Evolutionary conservation across 2,797 vertebrate species (phyloP).

Genomic region (Sebastes hubbsi): DNA sequence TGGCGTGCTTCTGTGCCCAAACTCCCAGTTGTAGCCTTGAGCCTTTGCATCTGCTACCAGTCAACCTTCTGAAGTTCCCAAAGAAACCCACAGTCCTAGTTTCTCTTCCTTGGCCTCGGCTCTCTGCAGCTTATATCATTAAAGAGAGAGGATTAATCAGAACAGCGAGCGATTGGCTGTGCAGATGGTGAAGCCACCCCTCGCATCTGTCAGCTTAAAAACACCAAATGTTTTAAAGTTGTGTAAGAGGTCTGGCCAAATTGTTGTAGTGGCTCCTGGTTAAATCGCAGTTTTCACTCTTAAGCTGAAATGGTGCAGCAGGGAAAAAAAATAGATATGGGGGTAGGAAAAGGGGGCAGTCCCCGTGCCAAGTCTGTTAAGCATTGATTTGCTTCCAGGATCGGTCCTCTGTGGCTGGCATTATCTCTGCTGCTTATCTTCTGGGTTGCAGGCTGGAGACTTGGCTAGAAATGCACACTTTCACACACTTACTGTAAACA

Average conservation of each 20-base stretch:
- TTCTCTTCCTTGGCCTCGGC: slow-evolving; percentile 30
- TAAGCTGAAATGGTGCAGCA: slow-evolving; percentile 16
- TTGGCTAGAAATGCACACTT: slow-evolving; percentile 46
- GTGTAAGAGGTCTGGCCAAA: slow-evolving; percentile 24
- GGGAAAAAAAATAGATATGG: slow-evolving; percentile 7
- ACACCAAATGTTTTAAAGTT: slow-evolving; percentile 47
- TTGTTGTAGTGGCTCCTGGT: slow-evolving; percentile 38
- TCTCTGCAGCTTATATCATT: slow-evolving; percentile 50
- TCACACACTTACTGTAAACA: slow-evolving; percentile 15
- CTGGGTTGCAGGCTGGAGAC: slow-evolving; percentile 60
- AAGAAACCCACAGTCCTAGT: slow-evolving; percentile 43
- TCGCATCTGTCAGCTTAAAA: slow-evolving; percentile 48
- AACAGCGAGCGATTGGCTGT: slow-evolving; percentile 49
- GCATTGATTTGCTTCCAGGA: slow-evolving; percentile 56
- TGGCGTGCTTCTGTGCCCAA: background rate
- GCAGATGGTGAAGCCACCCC: slow-evolving; percentile 58
- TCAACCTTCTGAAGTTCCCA: slow-evolving; percentile 40
- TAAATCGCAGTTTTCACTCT: slow-evolving; percentile 45
- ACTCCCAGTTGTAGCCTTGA: slow-evolving; percentile 31
- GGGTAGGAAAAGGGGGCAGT: slow-evolving; percentile 10
- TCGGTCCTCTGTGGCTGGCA: slow-evolving; percentile 53
- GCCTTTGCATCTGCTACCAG: slow-evolving; percentile 57
- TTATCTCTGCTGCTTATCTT: slow-evolving; percentile 72
- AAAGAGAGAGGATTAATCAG: slow-evolving; percentile 58
- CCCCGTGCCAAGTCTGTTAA: slow-evolving; percentile 60